Conservation (phyloP, 1,140 invertebrate species). For the Drosophila carrolli region DNA sequence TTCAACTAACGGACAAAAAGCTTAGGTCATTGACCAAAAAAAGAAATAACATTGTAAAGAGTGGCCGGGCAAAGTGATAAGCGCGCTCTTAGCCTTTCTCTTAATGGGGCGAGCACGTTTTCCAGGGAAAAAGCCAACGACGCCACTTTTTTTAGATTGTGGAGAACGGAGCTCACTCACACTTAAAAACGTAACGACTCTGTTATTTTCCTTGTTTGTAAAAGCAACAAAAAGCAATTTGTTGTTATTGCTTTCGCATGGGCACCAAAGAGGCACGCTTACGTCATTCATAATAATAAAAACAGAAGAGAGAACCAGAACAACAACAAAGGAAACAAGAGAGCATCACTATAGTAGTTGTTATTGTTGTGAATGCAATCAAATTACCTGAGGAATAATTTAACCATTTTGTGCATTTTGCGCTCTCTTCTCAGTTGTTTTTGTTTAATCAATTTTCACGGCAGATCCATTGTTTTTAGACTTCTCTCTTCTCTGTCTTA, state of each 20-base stretch:
- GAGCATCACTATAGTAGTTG: not conserved
- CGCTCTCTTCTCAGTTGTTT: conserved; percentile 6
- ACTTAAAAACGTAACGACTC: not conserved
- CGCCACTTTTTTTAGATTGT: conserved; percentile 47
- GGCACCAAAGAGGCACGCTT: conserved; percentile 57
- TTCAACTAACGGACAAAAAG: conserved; percentile 66
- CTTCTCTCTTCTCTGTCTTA: not conserved
- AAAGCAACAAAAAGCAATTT: conserved; percentile 43
- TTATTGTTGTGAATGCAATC: conserved; percentile 29
- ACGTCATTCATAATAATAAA: conserved; percentile 83
- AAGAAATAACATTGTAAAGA: conserved; percentile 62
- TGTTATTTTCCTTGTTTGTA: conserved; percentile 25
- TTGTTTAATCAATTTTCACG: conserved; percentile 43
- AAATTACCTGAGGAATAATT: conserved; percentile 79
- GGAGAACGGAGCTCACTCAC: conserved; percentile 26
- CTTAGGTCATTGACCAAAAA: conserved; percentile 83
- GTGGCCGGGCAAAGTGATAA: conserved; percentile 8
- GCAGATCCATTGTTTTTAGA: conserved; percentile 16
- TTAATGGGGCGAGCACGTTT: conserved; percentile 58
- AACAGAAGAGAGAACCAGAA: conserved; percentile 30
- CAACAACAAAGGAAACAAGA: conserved; percentile 21
- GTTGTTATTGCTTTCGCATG: conserved; percentile 50
- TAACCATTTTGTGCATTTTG: conserved; percentile 77
- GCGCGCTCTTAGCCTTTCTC: conserved; percentile 16
- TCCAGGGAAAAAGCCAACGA: conserved; percentile 55